Conservation (phyloP, 2,888 invertebrate genomes). For the Cataglyphis livida region DNA sequence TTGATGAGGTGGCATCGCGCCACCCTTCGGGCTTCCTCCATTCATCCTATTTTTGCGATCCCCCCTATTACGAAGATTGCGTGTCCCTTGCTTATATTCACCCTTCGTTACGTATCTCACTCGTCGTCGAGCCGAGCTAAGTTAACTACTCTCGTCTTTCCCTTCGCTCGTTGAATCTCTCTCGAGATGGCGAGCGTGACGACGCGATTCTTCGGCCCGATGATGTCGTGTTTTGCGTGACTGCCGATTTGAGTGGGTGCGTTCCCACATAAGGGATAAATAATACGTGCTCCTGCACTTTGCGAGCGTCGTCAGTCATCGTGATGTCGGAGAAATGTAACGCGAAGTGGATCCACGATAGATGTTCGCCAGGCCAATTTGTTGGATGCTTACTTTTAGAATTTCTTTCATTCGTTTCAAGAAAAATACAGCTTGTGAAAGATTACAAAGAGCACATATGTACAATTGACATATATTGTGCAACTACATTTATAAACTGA, state of each 20-base stretch:
- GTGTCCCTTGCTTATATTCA: conserved; percentile 71
- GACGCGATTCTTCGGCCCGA: neutral
- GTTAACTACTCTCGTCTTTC: conserved; percentile 63
- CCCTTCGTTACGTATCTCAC: conserved; percentile 65
- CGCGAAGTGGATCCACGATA: neutral
- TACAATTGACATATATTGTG: neutral
- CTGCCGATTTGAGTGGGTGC: neutral
- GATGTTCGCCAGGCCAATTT: neutral
- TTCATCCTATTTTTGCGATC: conserved; percentile 70
- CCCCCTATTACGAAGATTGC: conserved; percentile 73
- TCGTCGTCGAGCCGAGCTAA: conserved; percentile 53
- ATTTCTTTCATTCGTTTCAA: neutral
- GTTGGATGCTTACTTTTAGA: neutral
- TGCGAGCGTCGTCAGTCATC: neutral
- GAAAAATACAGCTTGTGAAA: neutral
- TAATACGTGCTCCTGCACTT: neutral
- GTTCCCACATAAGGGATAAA: neutral
- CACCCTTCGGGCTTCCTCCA: conserved; percentile 44
- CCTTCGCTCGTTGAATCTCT: neutral
- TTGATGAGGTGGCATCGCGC: conserved; percentile 30
- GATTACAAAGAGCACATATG: neutral
- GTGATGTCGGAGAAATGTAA: conserved; percentile 1
- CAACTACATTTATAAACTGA: neutral
- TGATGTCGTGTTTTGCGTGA: neutral
- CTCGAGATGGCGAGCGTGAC: conserved; percentile 9